A percentile compares a stretch with the other conserved stretches of the same genome.
phyloP scores from a whole-genome alignment of 2,888 invertebrate genomes.

The Invenusta paracnida region DNA sequence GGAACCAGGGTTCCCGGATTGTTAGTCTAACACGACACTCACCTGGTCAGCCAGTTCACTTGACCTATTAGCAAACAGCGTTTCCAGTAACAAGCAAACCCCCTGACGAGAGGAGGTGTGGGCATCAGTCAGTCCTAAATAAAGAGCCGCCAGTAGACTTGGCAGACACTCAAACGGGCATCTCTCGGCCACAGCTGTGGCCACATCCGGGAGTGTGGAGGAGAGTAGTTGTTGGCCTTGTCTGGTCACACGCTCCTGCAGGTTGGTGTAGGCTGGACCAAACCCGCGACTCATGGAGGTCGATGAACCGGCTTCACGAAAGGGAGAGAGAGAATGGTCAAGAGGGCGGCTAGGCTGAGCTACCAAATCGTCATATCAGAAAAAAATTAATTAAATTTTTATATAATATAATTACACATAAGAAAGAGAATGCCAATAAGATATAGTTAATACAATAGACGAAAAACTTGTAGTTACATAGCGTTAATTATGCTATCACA shows the following conservation, averaged over 20 bases:
- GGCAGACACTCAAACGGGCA: background rate
- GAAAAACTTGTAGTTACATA: too few relatives aligned
- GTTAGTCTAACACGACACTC: too few relatives aligned
- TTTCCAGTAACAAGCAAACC: background rate
- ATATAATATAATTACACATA: too few relatives aligned
- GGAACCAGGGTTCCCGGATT: too few relatives aligned
- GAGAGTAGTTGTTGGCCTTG: background rate
- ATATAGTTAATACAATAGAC: too few relatives aligned
- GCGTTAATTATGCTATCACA: too few relatives aligned
- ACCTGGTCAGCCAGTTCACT: background rate
- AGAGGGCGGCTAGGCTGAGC: too few relatives aligned
- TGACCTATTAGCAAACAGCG: background rate
- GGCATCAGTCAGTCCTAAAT: background rate
- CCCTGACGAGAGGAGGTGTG: background rate
- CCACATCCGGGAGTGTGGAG: background rate
- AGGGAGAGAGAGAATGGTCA: background rate
- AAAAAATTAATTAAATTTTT: too few relatives aligned
- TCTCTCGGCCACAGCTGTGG: background rate
- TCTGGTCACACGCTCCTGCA: background rate
- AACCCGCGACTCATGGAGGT: background rate
- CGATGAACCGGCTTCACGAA: background rate
- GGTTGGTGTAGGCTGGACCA: background rate
- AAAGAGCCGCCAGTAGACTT: background rate
- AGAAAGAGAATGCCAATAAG: too few relatives aligned
- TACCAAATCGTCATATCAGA: too few relatives aligned